These are phyloP conservation scores for Hydractinia echinata DNA, from an alignment of 30 jellyfish, hydroid and myxozoan genomes.

Conservation along the genomic window DNA sequence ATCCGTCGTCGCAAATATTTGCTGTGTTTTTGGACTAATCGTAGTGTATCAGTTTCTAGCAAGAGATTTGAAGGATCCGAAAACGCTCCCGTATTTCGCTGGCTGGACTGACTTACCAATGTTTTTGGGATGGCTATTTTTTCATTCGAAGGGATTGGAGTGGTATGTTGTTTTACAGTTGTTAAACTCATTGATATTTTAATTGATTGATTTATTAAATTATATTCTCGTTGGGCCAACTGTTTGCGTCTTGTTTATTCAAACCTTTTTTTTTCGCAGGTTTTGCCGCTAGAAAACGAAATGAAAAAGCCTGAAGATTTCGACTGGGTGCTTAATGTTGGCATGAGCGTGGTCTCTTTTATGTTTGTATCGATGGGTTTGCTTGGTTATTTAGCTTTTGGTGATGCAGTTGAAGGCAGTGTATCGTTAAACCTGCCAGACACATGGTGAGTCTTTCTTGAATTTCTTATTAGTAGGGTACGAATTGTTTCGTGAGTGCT, in stretches of 20 bases:
- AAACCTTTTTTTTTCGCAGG: constrained; percentile 46
- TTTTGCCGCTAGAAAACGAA: constrained; percentile 90
- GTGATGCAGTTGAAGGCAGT: constrained; percentile 51
- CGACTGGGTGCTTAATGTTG: constrained; percentile 89
- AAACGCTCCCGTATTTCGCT: constrained; percentile 56
- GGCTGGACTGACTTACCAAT: constrained; percentile 78
- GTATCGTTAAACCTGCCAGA: constrained; percentile 84
- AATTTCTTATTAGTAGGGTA: background rate
- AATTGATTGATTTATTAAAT: background rate
- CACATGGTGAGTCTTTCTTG: constrained; percentile 35
- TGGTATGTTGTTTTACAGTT: constrained; percentile 41
- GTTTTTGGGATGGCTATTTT: constrained; percentile 83
- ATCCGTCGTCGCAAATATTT: constrained; percentile 78
- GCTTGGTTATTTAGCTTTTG: constrained; percentile 82
- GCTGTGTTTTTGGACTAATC: constrained; percentile 79
- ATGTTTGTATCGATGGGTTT: constrained; percentile 74
- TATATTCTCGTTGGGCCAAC: background rate
- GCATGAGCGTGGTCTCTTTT: constrained; percentile 87
- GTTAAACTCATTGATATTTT: background rate
- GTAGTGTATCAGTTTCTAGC: constrained; percentile 72
- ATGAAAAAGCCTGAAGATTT: constrained; percentile 94
- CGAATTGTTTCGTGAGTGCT: too few species aligned
- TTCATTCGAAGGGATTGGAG: constrained; percentile 99
- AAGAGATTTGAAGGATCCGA: constrained; percentile 68
- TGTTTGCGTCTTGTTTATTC: background rate